These are phyloP conservation scores for Pogonus chalceus DNA, from an alignment of 1,140 invertebrate genomes.

Conservation along the genomic window DNA sequence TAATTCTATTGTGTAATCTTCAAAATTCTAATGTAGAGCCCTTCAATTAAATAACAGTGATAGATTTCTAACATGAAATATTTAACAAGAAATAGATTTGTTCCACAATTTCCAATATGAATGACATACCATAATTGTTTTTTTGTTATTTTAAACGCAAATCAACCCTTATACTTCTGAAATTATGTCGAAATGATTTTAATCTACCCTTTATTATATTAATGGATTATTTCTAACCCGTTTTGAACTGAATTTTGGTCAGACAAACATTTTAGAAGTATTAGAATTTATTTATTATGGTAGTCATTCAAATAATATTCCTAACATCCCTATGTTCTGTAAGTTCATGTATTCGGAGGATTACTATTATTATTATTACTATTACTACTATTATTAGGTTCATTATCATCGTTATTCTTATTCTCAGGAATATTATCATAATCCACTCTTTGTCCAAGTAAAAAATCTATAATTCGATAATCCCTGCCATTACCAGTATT, in stretches of 20 bases:
- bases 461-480: constrained; percentile 46
- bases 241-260: no score
- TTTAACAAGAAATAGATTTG: constrained; percentile 1
- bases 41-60: constrained; percentile 1
- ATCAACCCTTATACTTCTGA: no score
- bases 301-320: no score
- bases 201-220: no score
- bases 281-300: no score
- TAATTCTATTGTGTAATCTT: no score
- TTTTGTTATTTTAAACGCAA: neutral
- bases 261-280: no score
- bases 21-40: constrained; percentile 4
- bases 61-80: constrained; percentile 3
- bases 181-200: no score
- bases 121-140: neutral
- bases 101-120: neutral
- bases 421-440: constrained; percentile 7
- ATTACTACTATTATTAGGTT: neutral
- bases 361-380: constrained; percentile 4
- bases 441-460: constrained; percentile 28
- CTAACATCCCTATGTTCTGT: no score
- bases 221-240: no score
- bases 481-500: constrained; percentile 40
- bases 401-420: neutral
- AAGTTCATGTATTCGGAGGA: neutral